Conservation (phyloP, 2,113 vertebrate species). For the Hippocampus mohnikei region DNA sequence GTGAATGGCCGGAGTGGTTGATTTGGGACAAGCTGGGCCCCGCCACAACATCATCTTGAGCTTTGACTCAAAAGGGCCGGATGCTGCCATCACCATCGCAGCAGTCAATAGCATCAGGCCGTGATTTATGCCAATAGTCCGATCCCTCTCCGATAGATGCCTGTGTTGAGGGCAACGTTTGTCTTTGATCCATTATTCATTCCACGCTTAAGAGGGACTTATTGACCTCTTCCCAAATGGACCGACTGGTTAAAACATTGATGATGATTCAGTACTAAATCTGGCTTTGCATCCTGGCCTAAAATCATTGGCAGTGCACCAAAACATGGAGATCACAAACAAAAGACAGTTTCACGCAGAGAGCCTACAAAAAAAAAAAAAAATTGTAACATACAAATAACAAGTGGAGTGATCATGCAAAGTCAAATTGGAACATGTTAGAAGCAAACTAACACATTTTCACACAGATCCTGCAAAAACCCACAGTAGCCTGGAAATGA, state of each 20-base stretch:
- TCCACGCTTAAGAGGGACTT: conserved; percentile 39
- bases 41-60: background rate
- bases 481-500: no score
- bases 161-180: conserved; percentile 59
- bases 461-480: no score
- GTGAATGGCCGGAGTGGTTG: background rate
- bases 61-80: background rate
- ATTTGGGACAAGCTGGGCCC: background rate
- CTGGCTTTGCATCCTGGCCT: background rate
- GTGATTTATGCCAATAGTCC: conserved; percentile 27
- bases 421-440: no score
- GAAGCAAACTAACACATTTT: no score
- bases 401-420: no score
- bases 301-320: background rate
- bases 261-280: conserved; percentile 1
- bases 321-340: no score
- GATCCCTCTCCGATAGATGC: conserved; percentile 49
- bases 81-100: background rate
- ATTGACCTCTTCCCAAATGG: conserved; percentile 57
- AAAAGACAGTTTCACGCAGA: no score
- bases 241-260: conserved; percentile 11
- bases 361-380: no score
- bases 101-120: background rate
- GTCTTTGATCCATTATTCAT: conserved; percentile 75
- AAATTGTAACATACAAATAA: no score